Evolutionary conservation across 2,888 invertebrate genomes (phyloP).

Genomic region (Amiota minor): DNA sequence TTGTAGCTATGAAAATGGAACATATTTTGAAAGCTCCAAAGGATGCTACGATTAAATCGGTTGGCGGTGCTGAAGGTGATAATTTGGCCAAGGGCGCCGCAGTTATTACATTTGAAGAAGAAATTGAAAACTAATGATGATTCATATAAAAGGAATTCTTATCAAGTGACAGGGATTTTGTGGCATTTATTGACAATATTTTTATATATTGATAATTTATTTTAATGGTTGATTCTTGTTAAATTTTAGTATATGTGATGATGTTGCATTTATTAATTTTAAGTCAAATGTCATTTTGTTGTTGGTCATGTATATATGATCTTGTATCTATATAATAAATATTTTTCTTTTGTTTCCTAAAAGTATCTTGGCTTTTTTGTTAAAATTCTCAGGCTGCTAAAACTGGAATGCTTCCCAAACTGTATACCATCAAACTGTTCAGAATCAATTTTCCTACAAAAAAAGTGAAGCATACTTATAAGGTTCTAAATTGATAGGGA

Average conservation of each 20-base stretch:
- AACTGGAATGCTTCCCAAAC: no score
- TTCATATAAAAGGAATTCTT: background rate
- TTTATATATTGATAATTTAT: slow-evolving; percentile 19
- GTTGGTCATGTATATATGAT: slow-evolving; percentile 24
- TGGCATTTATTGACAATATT: slow-evolving; percentile 63
- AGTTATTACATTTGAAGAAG: slow-evolving; percentile 77
- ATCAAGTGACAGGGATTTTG: slow-evolving; percentile 48
- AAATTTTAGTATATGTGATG: slow-evolving; percentile 22
- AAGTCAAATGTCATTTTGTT: slow-evolving; percentile 46
- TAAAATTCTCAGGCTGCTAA: no score
- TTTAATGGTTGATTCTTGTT: slow-evolving; percentile 34
- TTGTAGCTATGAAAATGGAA: slow-evolving; percentile 98
- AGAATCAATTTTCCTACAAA: no score
- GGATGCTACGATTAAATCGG: slow-evolving; percentile 83
- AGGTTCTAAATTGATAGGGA: no score
- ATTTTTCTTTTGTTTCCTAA: no score
- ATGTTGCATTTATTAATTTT: slow-evolving; percentile 62
- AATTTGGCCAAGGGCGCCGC: slow-evolving; percentile 85
- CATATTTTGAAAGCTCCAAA: slow-evolving; percentile 90
- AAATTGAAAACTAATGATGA: slow-evolving; percentile 39
- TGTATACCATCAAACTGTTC: no score
- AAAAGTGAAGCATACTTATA: no score
- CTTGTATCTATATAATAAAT: background rate
- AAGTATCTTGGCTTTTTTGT: no score
- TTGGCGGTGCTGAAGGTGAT: slow-evolving; percentile 84